Evolutionary conservation across 2,888 invertebrate species (phyloP), one percentile per base, ranked within the genome.

Genomic region (Bellardia pandia): DNA sequence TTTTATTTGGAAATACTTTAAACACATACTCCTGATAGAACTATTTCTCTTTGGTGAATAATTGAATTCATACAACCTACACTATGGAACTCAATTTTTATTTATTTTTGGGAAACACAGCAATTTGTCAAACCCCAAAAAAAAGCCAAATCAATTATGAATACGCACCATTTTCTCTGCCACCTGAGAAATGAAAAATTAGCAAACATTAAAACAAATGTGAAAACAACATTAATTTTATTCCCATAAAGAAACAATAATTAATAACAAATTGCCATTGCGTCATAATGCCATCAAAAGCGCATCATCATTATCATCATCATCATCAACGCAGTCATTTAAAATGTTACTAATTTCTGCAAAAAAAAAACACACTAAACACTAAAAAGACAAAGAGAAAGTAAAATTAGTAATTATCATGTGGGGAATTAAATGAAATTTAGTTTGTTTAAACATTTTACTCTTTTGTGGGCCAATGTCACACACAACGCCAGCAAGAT

Each of bases 251-350:
- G n/a, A 37, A 37, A 40, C 40, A 16, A 64, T 64, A 42, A 64
- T 64, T 64, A 64, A 68, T 64, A 64, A 68, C 56, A 77, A 56
- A 66, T 68, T 30, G n/a, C 77, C 23, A 68, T 68, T 74, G 14
- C 78, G 74, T 74, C 72, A 78, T 51, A 78, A 66, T 30, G 58
- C n/a, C 16, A 45, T 45, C 56, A 77, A 71, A 76, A 33, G 62
- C 40, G 45, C 82, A 82, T 69, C 51, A 76, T 53, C 69, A 45
- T 13, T 23, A 23, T 23, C 23, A 23, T 23, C 23, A n/a, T n/a
- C 37, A 75, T 64, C 58, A 56, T 56, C 23, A 56, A n/a, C 23
- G 23, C 56, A 56, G 9, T 23, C 56, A 60, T 69, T 69, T 62
- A 9, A 56, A 64, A 48, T 45, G 33, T 81, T 58, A 66, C 13